Evolutionary conservation across 2,888 invertebrate species (phyloP).

Genomic region (Spilosoma lubricipeda): DNA sequence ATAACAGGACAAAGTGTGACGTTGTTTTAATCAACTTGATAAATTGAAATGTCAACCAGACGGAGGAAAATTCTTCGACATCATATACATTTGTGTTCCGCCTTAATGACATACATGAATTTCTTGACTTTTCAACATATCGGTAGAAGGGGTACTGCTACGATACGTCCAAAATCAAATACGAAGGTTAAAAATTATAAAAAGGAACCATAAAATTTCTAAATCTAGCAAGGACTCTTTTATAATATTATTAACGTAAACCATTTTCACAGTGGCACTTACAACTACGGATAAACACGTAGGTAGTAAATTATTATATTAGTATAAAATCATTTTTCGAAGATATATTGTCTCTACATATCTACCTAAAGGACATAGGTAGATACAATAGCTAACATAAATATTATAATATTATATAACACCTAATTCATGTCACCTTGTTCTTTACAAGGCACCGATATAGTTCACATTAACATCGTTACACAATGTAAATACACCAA

Average conservation of each 20-base stretch:
- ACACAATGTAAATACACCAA: constrained; percentile 50
- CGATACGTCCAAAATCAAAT: not conserved
- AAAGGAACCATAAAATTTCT: not conserved
- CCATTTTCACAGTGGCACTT: no score
- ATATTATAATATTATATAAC: not conserved
- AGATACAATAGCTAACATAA: not conserved
- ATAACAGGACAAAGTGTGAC: not conserved
- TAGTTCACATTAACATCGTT: constrained; percentile 34
- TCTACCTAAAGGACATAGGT: not conserved
- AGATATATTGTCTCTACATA: not conserved
- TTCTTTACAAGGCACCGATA: constrained; percentile 36
- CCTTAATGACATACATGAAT: not conserved
- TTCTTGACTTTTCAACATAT: not conserved
- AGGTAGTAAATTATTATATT: no score
- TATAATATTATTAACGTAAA: not conserved
- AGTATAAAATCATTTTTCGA: not conserved
- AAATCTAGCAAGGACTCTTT: not conserved
- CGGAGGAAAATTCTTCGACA: not conserved
- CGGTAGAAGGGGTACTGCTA: not conserved
- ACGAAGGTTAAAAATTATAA: not conserved
- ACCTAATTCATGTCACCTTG: not conserved
- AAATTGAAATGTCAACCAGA: not conserved
- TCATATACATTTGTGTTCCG: not conserved
- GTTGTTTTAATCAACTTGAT: not conserved
- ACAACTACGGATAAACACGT: no score